phyloP scores from a whole-genome alignment of 2,113 vertebrate species.

The Onychorhynchus coronatus region DNA sequence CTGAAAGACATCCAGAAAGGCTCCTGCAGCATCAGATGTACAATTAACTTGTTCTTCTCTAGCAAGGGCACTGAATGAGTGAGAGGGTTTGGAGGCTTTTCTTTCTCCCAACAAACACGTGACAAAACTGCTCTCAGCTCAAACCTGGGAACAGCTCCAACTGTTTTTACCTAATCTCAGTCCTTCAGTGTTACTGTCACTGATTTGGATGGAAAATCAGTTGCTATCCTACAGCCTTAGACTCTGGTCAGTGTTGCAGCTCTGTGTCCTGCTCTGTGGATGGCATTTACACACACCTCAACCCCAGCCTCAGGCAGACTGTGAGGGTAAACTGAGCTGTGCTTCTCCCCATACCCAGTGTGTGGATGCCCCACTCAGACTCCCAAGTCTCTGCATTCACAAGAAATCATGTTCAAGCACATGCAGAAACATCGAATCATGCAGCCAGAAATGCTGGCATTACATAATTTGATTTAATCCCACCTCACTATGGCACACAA shows the following conservation, averaged over 20 bases:
- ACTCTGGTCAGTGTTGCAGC: not conserved
- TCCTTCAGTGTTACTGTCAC: not conserved
- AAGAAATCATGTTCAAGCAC: not conserved
- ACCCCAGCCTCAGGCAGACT: not conserved
- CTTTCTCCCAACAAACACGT: not conserved
- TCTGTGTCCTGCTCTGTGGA: not conserved
- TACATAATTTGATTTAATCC: not conserved
- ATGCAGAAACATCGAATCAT: not conserved
- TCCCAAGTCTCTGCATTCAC: not conserved
- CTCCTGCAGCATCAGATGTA: not conserved
- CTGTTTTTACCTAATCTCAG: not conserved
- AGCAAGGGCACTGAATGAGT: not conserved
- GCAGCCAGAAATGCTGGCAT: not conserved
- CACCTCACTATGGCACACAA: not conserved
- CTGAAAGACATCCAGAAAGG: not conserved
- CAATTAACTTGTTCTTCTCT: slow-evolving; percentile 29
- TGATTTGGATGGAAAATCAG: not conserved
- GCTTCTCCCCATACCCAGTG: not conserved
- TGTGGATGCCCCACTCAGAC: not conserved
- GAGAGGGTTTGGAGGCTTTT: not conserved
- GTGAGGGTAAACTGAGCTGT: not conserved
- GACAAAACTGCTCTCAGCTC: not conserved
- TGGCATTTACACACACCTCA: not conserved
- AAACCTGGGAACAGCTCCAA: not conserved
- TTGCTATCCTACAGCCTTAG: not conserved